Conservation (phyloP, 1,140 invertebrate species). For the Orussus abietinus region DNA sequence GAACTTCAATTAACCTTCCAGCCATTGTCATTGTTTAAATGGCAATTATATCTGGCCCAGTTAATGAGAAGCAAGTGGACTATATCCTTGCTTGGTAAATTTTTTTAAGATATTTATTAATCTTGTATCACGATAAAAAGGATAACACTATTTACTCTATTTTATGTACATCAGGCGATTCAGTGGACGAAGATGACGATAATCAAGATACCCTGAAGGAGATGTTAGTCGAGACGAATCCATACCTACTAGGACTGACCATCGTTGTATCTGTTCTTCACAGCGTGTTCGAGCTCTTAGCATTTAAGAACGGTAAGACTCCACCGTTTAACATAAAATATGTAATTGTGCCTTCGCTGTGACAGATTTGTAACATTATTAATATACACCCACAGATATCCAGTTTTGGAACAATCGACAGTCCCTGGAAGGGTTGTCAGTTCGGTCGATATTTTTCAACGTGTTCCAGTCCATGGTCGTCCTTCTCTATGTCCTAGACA, state of each 20-base stretch:
- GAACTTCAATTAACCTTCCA: slow-evolving; percentile 82
- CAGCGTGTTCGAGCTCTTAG: slow-evolving; percentile 96
- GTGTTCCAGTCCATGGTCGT: slow-evolving; percentile 96
- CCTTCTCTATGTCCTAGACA: slow-evolving; percentile 93
- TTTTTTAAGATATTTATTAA: slow-evolving; percentile 9
- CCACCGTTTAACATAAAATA: slow-evolving; percentile 5
- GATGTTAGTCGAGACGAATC: slow-evolving; percentile 94
- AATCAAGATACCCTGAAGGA: slow-evolving; percentile 98
- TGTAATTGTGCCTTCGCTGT: slow-evolving; percentile 6
- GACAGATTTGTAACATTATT: background rate
- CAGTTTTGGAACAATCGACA: slow-evolving; percentile 99
- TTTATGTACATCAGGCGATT: slow-evolving; percentile 26
- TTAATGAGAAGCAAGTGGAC: slow-evolving; percentile 80
- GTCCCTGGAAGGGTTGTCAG: slow-evolving; percentile 94
- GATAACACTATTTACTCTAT: slow-evolving; percentile 4
- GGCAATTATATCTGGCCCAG: slow-evolving; percentile 97
- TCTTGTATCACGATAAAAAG: slow-evolving; percentile 3
- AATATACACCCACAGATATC: slow-evolving; percentile 69
- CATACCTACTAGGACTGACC: slow-evolving; percentile 89
- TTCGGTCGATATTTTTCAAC: slow-evolving; percentile 98
- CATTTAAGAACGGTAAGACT: slow-evolving; percentile 93
- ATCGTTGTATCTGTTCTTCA: slow-evolving; percentile 92
- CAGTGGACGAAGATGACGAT: slow-evolving; percentile 74
- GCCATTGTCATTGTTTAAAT: slow-evolving; percentile 93
- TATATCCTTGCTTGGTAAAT: slow-evolving; percentile 43